Evolutionary conservation across 2,113 vertebrate species (phyloP).

Genomic region (Phylloscopus whistleri): DNA sequence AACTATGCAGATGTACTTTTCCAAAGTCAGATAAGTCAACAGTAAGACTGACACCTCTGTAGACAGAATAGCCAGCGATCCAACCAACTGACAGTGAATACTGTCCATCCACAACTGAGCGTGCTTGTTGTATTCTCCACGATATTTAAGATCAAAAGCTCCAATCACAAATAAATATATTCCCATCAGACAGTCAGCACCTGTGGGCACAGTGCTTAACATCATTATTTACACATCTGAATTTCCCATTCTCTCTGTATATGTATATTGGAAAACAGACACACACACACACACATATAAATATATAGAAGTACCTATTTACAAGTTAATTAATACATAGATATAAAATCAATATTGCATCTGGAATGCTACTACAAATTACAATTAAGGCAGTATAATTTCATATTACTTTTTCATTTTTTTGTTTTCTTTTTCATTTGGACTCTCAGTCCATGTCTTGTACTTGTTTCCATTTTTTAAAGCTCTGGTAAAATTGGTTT

Average conservation of each 20-base stretch:
- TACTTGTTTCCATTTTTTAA: neutral
- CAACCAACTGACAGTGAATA: constrained; percentile 87
- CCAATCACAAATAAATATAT: constrained; percentile 96
- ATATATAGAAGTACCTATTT: neutral
- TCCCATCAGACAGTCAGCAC: constrained; percentile 97
- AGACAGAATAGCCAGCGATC: constrained; percentile 93
- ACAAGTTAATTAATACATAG: neutral
- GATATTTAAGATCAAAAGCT: constrained; percentile 91
- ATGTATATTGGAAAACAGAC: neutral
- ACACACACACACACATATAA: neutral
- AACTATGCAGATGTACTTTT: constrained; percentile 97
- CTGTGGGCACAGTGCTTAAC: constrained; percentile 69
- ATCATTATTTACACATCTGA: constrained; percentile 50
- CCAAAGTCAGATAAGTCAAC: constrained; percentile 93
- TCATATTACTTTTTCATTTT: neutral
- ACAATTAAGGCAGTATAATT: neutral
- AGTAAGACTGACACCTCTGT: constrained; percentile 96
- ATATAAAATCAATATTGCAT: neutral
- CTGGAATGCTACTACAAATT: neutral
- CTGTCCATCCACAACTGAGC: constrained; percentile 97
- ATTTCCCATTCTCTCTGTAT: neutral
- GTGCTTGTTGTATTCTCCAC: constrained; percentile 93
- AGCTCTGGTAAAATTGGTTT: neutral
- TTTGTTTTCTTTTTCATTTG: neutral
- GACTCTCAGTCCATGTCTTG: neutral